Conservation (phyloP, 2,797 vertebrate species). For the Etheostoma perlongum region DNA sequence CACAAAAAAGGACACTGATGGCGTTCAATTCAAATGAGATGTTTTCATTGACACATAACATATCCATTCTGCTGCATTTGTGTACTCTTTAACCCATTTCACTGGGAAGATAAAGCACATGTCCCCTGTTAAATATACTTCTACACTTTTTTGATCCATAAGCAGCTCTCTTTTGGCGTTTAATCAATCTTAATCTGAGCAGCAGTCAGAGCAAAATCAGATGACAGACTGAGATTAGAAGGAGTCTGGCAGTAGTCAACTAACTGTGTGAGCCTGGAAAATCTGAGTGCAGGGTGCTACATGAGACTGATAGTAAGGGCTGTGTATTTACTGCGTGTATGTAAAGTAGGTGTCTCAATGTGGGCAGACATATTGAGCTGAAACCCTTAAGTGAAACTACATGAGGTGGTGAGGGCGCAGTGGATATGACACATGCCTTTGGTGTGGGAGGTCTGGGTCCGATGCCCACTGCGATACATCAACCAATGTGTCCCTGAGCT, state of each 20-base stretch:
- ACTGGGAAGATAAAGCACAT: neutral
- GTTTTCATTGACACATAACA: neutral
- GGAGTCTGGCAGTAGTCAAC: constrained; percentile 28
- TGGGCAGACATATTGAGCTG: neutral
- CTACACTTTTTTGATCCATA: constrained; percentile 24
- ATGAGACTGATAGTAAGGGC: neutral
- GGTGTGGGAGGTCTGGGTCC: too few relatives aligned
- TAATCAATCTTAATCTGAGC: constrained; percentile 55
- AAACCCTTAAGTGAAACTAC: constrained; percentile 27
- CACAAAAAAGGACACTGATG: neutral
- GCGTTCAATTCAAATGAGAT: neutral
- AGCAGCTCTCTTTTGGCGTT: constrained; percentile 34
- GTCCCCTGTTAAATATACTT: constrained; percentile 9
- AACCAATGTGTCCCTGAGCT: too few relatives aligned
- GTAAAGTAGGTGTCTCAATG: constrained; percentile 5
- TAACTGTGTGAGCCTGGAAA: constrained; percentile 34
- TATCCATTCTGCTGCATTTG: neutral
- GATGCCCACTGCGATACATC: too few relatives aligned
- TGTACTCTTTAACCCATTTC: neutral
- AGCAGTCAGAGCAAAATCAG: constrained; percentile 36
- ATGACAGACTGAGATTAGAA: constrained; percentile 68
- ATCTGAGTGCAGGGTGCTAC: constrained; percentile 13
- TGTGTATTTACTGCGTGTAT: neutral
- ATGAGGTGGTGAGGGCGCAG: neutral
- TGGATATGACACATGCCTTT: too few relatives aligned